Percentiles rank a stretch among this genome's conserved stretches.
Evolutionary conservation across 2,797 vertebrate genomes (phyloP).

Genomic region (Hoplostethus mediterraneus): DNA sequence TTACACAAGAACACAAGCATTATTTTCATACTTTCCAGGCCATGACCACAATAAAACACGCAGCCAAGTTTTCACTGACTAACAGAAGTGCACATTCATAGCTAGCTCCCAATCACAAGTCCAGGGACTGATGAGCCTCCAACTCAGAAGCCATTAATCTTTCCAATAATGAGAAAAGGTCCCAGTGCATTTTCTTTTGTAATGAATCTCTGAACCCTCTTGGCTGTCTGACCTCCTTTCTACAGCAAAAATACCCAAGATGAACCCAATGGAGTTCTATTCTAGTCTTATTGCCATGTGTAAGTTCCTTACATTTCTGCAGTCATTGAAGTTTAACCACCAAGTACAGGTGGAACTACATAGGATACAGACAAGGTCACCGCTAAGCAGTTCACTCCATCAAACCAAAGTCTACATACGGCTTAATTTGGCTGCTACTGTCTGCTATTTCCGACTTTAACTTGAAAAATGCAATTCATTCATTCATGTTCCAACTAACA

Average conservation of each 20-base stretch:
- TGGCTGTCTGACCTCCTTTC: slow-evolving; percentile 75
- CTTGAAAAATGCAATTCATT: too few relatives aligned
- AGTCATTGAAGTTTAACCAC: slow-evolving; percentile 54
- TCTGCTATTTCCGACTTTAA: too few relatives aligned
- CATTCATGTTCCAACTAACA: too few relatives aligned
- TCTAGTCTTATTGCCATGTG: slow-evolving; percentile 53
- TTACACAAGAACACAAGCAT: slow-evolving; percentile 23
- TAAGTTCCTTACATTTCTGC: slow-evolving; percentile 59
- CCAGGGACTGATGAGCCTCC: slow-evolving; percentile 30
- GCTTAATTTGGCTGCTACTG: background rate
- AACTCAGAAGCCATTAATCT: slow-evolving; percentile 63
- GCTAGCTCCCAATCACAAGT: slow-evolving; percentile 3
- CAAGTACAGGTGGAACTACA: slow-evolving; percentile 30
- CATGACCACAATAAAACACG: slow-evolving; percentile 24
- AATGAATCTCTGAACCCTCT: slow-evolving; percentile 72
- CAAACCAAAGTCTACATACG: background rate
- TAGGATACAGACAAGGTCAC: slow-evolving; percentile 10
- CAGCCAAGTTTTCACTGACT: slow-evolving; percentile 4
- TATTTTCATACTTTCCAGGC: slow-evolving; percentile 23
- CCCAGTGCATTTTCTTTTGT: slow-evolving; percentile 70
- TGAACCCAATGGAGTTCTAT: slow-evolving; percentile 69
- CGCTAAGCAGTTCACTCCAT: background rate
- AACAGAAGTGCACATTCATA: slow-evolving; percentile 15
- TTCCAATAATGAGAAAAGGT: slow-evolving; percentile 70
- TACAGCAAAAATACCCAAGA: slow-evolving; percentile 64